phyloP scores from a whole-genome alignment of 2,797 vertebrate species.

The Chrosomus eos region DNA sequence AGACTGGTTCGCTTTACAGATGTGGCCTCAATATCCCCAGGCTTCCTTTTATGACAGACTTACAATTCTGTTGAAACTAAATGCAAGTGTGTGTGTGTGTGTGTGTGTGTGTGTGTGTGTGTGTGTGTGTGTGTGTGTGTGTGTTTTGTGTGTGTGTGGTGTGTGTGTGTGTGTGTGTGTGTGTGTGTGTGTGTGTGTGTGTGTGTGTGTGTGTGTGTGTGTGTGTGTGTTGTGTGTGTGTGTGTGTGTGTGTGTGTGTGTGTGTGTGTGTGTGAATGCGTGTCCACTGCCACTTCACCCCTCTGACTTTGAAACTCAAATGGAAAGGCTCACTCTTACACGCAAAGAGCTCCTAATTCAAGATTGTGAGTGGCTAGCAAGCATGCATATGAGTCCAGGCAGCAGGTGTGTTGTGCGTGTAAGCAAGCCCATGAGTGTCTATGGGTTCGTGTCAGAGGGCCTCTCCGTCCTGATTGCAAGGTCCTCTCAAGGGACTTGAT shows the following conservation, averaged over 20 bases:
- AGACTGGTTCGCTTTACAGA: constrained; percentile 30
- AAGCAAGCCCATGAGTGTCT: constrained; percentile 29
- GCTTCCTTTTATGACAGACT: constrained; percentile 46
- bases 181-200: no score
- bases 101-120: constrained; percentile 13
- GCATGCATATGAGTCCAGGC: constrained; percentile 27
- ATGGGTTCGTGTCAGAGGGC: constrained; percentile 39
- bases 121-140: constrained; percentile 6
- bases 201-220: no score
- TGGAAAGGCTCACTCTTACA: constrained; percentile 31
- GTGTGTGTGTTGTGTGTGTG: no score
- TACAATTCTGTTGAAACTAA: constrained; percentile 37
- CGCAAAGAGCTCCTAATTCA: constrained; percentile 40
- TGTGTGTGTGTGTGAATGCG: constrained; percentile 21
- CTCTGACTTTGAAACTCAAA: constrained; percentile 45
- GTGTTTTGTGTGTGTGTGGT: no score
- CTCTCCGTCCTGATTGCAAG: constrained; percentile 70
- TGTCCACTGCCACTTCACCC: constrained; percentile 39
- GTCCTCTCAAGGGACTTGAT: constrained; percentile 73
- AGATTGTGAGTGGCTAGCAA: constrained; percentile 37
- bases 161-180: no score
- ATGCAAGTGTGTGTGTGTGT: constrained; percentile 13
- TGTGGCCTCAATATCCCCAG: constrained; percentile 28
- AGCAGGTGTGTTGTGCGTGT: constrained; percentile 41
- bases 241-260: background rate